These are phyloP conservation scores for Leptocoma aspasia DNA, from an alignment of 2,113 vertebrate species.

Conservation along the genomic window DNA sequence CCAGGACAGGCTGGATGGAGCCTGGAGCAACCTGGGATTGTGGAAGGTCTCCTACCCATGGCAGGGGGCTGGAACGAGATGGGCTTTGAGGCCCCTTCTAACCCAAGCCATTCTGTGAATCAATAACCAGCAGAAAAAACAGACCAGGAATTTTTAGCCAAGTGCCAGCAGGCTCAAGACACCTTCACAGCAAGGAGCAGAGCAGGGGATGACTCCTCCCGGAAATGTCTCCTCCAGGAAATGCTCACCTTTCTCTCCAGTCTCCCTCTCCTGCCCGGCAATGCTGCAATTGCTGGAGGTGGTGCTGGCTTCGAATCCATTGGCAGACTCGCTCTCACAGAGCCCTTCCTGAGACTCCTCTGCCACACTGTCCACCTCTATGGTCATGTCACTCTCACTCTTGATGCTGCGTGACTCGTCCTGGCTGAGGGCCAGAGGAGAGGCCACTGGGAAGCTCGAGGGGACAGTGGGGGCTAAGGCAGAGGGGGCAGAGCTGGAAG, in stretches of 20 bases:
- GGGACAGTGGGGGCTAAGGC: constrained; percentile 58
- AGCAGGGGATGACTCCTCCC: not conserved
- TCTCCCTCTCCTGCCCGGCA: constrained; percentile 78
- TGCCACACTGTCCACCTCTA: constrained; percentile 84
- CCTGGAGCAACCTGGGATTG: not conserved
- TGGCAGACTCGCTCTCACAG: constrained; percentile 80
- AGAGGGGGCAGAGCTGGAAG: constrained; percentile 32
- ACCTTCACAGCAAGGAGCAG: accelerated
- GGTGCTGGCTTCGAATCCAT: constrained; percentile 81
- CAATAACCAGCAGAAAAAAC: not conserved
- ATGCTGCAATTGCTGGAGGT: constrained; percentile 79
- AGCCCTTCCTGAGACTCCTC: constrained; percentile 83
- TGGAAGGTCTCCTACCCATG: not conserved
- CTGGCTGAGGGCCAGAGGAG: constrained; percentile 72
- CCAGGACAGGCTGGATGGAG: accelerated
- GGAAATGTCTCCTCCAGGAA: not conserved
- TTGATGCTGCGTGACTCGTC: constrained; percentile 80
- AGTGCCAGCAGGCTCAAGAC: not conserved
- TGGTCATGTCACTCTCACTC: constrained; percentile 78
- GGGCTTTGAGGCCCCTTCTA: not conserved
- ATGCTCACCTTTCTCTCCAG: constrained; percentile 81
- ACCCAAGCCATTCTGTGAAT: not conserved
- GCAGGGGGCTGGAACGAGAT: not conserved
- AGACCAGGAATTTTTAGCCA: not conserved
- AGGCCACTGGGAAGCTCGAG: constrained; percentile 66